phyloP scores from a whole-genome alignment of 2,113 vertebrate species.

The Microcebus ravelobensis region DNA sequence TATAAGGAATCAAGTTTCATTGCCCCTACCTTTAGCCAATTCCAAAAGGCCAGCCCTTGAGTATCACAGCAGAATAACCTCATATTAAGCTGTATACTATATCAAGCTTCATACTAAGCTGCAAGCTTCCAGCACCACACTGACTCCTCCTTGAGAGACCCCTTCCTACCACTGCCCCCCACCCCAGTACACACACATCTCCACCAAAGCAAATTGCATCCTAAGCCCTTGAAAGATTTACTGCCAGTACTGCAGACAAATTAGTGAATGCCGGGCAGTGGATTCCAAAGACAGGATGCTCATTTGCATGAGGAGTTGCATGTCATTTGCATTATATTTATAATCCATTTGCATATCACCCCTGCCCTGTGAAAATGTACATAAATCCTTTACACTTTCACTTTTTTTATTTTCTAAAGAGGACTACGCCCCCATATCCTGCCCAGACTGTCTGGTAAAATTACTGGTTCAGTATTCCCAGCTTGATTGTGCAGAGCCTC shows the following conservation, averaged over 20 bases:
- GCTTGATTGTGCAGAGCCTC: slow-evolving; percentile 20
- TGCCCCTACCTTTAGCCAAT: background rate
- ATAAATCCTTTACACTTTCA: slow-evolving; percentile 74
- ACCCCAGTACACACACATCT: background rate
- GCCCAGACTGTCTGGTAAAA: slow-evolving; percentile 70
- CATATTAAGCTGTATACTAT: background rate
- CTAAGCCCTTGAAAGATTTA: slow-evolving; percentile 64
- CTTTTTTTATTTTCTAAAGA: slow-evolving; percentile 65
- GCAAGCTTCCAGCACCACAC: background rate
- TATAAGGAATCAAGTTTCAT: slow-evolving; percentile 29
- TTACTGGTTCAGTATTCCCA: slow-evolving; percentile 60
- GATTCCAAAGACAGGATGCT: slow-evolving; percentile 75
- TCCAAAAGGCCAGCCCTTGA: slow-evolving; percentile 30
- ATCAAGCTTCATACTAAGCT: slow-evolving; percentile 4
- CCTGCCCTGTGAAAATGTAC: slow-evolving; percentile 73
- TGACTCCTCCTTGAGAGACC: slow-evolving; percentile 27
- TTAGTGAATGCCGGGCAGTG: slow-evolving; percentile 60
- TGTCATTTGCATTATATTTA: slow-evolving; percentile 76
- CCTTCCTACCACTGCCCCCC: background rate
- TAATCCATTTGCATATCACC: slow-evolving; percentile 65
- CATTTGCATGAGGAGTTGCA: slow-evolving; percentile 75
- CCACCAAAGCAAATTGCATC: slow-evolving; percentile 47
- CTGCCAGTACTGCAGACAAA: slow-evolving; percentile 65
- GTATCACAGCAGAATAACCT: background rate
- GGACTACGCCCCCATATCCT: slow-evolving; percentile 61